These are phyloP conservation scores for Monomorium pharaonis DNA, from an alignment of 1,140 invertebrate genomes.

Conservation along the genomic window DNA sequence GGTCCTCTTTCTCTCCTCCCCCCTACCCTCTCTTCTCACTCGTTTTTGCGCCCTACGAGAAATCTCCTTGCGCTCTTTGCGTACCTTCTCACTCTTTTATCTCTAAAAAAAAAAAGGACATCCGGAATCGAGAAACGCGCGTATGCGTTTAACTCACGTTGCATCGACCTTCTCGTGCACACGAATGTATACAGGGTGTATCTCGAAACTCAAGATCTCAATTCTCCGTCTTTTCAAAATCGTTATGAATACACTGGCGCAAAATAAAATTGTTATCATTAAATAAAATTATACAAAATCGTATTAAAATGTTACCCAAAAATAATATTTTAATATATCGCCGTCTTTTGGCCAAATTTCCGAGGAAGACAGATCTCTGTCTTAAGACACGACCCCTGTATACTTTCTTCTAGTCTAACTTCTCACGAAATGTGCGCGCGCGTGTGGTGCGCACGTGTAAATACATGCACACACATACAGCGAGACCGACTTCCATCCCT, in stretches of 20 bases:
- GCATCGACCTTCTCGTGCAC: background rate
- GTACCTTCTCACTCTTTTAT: background rate
- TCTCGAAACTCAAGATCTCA: background rate
- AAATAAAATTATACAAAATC: background rate
- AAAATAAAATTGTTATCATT: too few species aligned
- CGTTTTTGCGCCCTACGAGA: background rate
- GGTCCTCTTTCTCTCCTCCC: background rate
- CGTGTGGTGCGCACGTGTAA: constrained; percentile 33
- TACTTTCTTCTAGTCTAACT: background rate
- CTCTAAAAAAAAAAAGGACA: too few species aligned
- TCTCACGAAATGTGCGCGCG: background rate
- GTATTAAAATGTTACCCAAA: background rate
- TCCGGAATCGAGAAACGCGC: constrained; percentile 31
- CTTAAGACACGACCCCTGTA: constrained; percentile 27
- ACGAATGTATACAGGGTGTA: constrained; percentile 27
- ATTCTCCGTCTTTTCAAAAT: background rate
- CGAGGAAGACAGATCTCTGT: background rate
- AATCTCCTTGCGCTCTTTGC: constrained; percentile 20
- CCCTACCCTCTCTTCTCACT: background rate
- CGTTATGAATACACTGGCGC: background rate
- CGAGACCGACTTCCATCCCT: constrained; percentile 46
- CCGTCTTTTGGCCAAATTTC: background rate
- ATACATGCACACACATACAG: constrained; percentile 44
- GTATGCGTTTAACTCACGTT: constrained; percentile 24
- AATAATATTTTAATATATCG: background rate